Conservation (phyloP, 1,140 invertebrate genomes). For the Drosophila tsacasi region DNA sequence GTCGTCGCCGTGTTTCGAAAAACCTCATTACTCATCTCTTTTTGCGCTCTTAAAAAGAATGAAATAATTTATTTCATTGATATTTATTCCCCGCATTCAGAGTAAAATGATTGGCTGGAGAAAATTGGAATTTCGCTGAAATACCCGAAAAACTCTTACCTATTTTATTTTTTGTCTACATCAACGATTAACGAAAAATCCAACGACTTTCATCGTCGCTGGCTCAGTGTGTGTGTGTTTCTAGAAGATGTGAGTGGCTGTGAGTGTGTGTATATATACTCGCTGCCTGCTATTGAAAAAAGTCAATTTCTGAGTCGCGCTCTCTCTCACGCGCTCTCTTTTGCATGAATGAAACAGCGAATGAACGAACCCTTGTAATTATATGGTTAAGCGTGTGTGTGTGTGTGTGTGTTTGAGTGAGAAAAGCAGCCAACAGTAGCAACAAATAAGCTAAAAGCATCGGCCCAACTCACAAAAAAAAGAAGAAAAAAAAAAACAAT, state of each 20-base stretch:
- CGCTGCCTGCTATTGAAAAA: constrained; percentile 70
- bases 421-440: constrained; percentile 46
- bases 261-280: constrained; percentile 58
- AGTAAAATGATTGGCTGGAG: neutral
- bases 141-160: constrained; percentile 63
- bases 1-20: constrained; percentile 24
- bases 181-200: constrained; percentile 83
- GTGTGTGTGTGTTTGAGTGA: constrained; percentile 40
- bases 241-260: constrained; percentile 51
- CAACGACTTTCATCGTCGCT: constrained; percentile 82
- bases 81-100: neutral
- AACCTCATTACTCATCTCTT: constrained; percentile 74
- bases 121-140: constrained; percentile 41
- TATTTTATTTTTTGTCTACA: constrained; percentile 81
- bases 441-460: constrained; percentile 65
- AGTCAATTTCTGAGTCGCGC: constrained; percentile 68
- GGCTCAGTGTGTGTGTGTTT: constrained; percentile 48
- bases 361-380: constrained; percentile 73
- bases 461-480: constrained; percentile 22
- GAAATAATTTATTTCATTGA: neutral
- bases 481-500: constrained; percentile 54
- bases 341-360: constrained; percentile 64
- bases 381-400: constrained; percentile 23
- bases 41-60: constrained; percentile 19
- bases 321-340: constrained; percentile 49